Percentiles rank a stretch among this genome's conserved stretches.
Evolutionary conservation across 2,113 vertebrate genomes (phyloP).

Genomic region (Todiramphus chloris): DNA sequence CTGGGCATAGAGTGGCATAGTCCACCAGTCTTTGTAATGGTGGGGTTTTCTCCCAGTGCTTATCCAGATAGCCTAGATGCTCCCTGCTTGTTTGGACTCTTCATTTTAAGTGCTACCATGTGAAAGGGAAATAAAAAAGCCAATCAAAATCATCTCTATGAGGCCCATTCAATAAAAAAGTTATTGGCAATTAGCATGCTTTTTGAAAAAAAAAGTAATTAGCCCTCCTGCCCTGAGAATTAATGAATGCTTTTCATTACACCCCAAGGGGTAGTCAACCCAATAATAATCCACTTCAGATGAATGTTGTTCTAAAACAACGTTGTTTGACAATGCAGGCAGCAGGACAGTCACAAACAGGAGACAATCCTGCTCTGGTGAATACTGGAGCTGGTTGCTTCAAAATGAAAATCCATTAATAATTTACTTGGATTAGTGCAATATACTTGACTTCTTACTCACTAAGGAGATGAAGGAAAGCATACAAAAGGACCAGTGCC

Average conservation of each 20-base stretch:
- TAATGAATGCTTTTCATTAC: constrained; percentile 73
- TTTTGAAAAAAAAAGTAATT: constrained; percentile 71
- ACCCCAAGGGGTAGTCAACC: constrained; percentile 66
- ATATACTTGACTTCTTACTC: constrained; percentile 3
- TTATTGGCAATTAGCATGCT: constrained; percentile 71
- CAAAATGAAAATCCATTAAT: constrained; percentile 25
- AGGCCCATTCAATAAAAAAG: constrained; percentile 65
- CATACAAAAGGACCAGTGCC: background rate
- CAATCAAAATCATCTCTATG: constrained; percentile 11
- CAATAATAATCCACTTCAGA: constrained; percentile 65
- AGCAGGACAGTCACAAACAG: constrained; percentile 54
- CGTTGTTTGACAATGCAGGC: constrained; percentile 54
- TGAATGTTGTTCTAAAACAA: constrained; percentile 64
- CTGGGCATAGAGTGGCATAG: background rate
- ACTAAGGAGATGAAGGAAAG: background rate
- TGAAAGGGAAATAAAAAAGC: constrained; percentile 58
- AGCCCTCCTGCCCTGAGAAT: constrained; percentile 73
- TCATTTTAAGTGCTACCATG: background rate
- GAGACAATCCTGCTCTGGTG: constrained; percentile 5
- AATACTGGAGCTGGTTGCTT: constrained; percentile 10
- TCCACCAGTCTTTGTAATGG: background rate
- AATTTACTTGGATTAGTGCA: constrained; percentile 25
- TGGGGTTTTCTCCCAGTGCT: background rate
- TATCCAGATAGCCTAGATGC: background rate
- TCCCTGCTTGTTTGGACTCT: background rate